Percentiles rank a stretch among this genome's conserved stretches.
Evolutionary conservation across 2,797 vertebrate genomes (phyloP).

Genomic region (Cynodonichthys magdalenae): DNA sequence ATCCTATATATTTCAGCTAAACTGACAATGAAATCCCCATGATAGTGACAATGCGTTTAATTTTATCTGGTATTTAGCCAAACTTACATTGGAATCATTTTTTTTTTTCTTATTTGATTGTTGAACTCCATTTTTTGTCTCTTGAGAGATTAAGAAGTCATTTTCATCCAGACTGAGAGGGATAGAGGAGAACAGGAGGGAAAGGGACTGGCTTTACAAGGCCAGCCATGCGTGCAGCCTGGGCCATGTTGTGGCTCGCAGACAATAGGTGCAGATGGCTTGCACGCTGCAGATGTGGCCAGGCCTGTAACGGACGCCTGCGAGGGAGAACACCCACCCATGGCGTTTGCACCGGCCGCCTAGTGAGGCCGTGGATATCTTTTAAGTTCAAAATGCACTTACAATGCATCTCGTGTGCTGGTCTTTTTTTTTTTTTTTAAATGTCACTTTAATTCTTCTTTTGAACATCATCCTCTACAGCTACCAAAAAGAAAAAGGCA

Average conservation of each 20-base stretch:
- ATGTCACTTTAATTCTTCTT: background rate
- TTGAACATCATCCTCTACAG: conserved; percentile 1
- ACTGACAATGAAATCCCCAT: background rate
- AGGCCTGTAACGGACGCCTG: conserved; percentile 78
- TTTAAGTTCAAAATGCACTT: conserved; percentile 19
- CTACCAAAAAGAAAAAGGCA: conserved; percentile 5
- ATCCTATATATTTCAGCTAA: background rate
- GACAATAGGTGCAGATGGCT: conserved; percentile 84
- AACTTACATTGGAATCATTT: conserved; percentile 52
- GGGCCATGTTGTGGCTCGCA: conserved; percentile 69
- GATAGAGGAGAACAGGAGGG: conserved; percentile 54
- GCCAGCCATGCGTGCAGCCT: conserved; percentile 74
- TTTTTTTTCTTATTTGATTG: conserved; percentile 34
- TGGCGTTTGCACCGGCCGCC: conserved; percentile 67
- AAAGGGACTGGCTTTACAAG: conserved; percentile 65
- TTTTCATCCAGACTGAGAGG: conserved; percentile 46
- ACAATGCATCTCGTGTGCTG: background rate
- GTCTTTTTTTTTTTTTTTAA: background rate
- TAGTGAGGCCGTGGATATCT: conserved; percentile 51
- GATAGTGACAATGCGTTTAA: conserved; percentile 24
- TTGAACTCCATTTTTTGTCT: conserved; percentile 21
- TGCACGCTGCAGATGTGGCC: conserved; percentile 79
- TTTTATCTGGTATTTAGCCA: conserved; percentile 19
- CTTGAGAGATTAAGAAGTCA: conserved; percentile 77
- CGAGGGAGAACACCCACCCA: conserved; percentile 64